These are phyloP conservation scores for Cossypha dichroa DNA, from an alignment of 2,797 vertebrate genomes.

Conservation along the genomic window DNA sequence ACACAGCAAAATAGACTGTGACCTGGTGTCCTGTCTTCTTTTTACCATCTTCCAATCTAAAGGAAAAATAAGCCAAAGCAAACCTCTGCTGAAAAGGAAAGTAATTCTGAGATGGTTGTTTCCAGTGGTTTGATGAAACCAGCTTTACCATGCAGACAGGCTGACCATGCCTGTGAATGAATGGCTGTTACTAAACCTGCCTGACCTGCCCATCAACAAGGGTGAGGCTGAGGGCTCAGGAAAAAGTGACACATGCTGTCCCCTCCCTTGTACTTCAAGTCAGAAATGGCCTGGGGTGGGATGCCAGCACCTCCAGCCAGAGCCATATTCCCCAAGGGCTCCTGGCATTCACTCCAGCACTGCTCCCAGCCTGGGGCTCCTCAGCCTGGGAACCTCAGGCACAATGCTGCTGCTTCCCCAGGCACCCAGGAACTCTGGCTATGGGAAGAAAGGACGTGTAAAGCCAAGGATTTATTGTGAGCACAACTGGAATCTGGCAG, in stretches of 20 bases:
- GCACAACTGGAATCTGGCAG: neutral
- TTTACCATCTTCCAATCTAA: neutral
- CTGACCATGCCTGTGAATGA: neutral
- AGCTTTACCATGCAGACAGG: neutral
- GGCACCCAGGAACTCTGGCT: neutral
- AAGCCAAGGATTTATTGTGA: neutral
- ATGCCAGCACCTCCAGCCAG: neutral
- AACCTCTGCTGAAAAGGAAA: neutral
- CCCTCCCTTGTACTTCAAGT: neutral
- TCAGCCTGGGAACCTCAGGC: neutral
- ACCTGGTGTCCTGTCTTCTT: neutral
- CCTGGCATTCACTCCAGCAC: neutral
- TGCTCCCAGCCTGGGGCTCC: neutral
- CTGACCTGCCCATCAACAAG: conserved; percentile 37
- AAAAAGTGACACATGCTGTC: neutral
- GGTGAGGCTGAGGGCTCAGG: neutral
- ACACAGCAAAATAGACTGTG: neutral
- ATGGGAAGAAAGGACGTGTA: neutral
- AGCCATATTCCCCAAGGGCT: neutral
- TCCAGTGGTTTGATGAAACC: neutral
- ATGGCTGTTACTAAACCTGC: neutral
- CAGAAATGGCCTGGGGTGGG: neutral
- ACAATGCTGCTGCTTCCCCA: neutral
- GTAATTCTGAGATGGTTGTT: neutral
- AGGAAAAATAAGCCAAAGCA: neutral